Conservation (phyloP, 1,140 invertebrate genomes). For the Eupristina koningsbergeri region DNA sequence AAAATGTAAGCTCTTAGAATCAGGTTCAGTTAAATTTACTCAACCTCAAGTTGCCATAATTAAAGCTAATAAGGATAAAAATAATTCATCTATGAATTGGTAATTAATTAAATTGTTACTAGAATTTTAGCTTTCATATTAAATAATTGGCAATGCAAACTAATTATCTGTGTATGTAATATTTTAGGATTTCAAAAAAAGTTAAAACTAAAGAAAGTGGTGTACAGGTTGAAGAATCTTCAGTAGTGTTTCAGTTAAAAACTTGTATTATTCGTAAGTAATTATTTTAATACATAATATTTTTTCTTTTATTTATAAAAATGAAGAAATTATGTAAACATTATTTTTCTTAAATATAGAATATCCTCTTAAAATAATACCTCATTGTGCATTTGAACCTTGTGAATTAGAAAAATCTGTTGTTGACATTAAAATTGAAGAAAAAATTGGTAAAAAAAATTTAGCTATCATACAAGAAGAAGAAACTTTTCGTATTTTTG, state of each 20-base stretch:
- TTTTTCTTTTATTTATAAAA: neutral
- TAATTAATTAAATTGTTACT: slow-evolving; percentile 7
- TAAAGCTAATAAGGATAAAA: slow-evolving; percentile 34
- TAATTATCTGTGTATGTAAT: neutral
- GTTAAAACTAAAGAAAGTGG: slow-evolving; percentile 53
- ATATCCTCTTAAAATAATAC: slow-evolving; percentile 63
- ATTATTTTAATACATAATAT: neutral
- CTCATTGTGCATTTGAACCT: slow-evolving; percentile 61
- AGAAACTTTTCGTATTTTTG: slow-evolving; percentile 66
- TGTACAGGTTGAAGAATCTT: slow-evolving; percentile 50
- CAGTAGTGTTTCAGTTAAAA: slow-evolving; percentile 35
- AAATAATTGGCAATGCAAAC: neutral
- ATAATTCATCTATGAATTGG: slow-evolving; percentile 42
- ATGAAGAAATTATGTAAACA: slow-evolving; percentile 2
- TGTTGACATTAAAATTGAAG: slow-evolving; percentile 63
- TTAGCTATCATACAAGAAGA: slow-evolving; percentile 69
- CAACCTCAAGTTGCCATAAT: slow-evolving; percentile 56
- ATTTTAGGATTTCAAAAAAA: slow-evolving; percentile 40
- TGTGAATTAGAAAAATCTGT: slow-evolving; percentile 65
- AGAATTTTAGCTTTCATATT: neutral
- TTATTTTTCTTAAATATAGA: slow-evolving; percentile 54
- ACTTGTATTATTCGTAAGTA: slow-evolving; percentile 40
- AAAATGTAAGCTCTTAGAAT: slow-evolving; percentile 63
- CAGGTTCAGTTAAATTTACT: slow-evolving; percentile 59
- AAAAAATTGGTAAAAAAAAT: slow-evolving; percentile 67